Base-by-base conservation (phyloP, 1,140 invertebrate genomes). In the Archegozetes longisetosus region DNA sequence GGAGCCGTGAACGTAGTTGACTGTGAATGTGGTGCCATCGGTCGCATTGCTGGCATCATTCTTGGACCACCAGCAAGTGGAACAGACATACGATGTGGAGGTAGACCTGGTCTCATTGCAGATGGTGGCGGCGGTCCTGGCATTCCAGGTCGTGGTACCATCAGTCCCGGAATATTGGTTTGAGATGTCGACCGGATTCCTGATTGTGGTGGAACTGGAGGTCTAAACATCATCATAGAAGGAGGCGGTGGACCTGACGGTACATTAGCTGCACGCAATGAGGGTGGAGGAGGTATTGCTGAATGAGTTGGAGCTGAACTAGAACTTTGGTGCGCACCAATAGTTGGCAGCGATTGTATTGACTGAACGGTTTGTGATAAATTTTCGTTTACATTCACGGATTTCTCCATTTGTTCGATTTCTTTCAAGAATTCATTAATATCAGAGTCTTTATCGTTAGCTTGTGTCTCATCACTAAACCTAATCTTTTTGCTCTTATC, bases 41-140 rank as follows among this genome's bases (percentile, higher is more conserved):
- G 64, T 29, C 73, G 68, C 25, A 73, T 72, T 28, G 65, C 70
- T 27, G 81, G 73, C 1, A 80, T 71, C n/a, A 68, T 65, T 49
- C 69, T 70, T 25, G 69, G 65, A 25, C 68, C 62, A 17, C 69
- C 50, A 4, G 64, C 77, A n/a, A 80, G 79, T 6, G 79, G 80
- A 4, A 80, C 27, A 25, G 20, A 2, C 26, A 20, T 32, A 22
- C 29, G 28, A 27, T 48, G 28, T 17, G 32, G 32, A 9, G 32
- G 32, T 40, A 40, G 17, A 6, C 32, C 32, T 40, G 32, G 32
- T 40, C 32, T 40, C 32, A 40, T 40, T 40, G 32, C 6, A 17
- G 6, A 9, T 9, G 32, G 6, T 40, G 17, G 32, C 6, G 32
- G 32, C 17, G 32, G 32, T 9, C 32, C 32, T 9, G 32, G 32